These are phyloP conservation scores for Clupea harengus DNA, from an alignment of 2,113 vertebrate species.

Conservation along the genomic window DNA sequence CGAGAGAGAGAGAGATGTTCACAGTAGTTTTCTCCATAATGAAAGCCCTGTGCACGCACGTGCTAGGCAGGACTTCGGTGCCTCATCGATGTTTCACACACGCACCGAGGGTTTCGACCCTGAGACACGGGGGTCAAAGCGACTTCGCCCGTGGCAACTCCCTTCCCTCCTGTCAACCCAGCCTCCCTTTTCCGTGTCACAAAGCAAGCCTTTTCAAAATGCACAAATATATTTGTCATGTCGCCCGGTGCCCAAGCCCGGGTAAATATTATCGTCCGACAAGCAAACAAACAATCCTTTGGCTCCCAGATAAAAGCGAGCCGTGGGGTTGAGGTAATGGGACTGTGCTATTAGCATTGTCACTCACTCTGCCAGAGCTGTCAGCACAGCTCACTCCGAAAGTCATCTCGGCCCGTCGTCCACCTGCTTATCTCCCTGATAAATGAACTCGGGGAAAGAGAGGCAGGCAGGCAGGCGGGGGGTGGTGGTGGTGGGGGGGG, in stretches of 20 bases:
- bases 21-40: background rate
- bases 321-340: slow-evolving; percentile 73
- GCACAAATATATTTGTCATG: slow-evolving; percentile 72
- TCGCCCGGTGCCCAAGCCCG: slow-evolving; percentile 58
- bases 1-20: background rate
- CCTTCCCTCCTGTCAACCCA: slow-evolving; percentile 27
- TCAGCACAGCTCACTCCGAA: slow-evolving; percentile 74
- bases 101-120: background rate
- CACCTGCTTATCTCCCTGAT: slow-evolving; percentile 82
- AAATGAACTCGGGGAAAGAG: slow-evolving; percentile 72
- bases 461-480: background rate
- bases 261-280: slow-evolving; percentile 77
- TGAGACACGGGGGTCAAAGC: background rate
- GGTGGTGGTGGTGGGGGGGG: slow-evolving; percentile 44
- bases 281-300: slow-evolving; percentile 75
- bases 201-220: slow-evolving; percentile 53
- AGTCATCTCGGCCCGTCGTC: slow-evolving; percentile 75
- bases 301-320: slow-evolving; percentile 71
- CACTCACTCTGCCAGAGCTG: slow-evolving; percentile 82
- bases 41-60: background rate
- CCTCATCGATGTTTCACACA: background rate
- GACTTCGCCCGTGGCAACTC: background rate
- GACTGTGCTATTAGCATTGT: slow-evolving; percentile 85
- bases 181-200: slow-evolving; percentile 25
- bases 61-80: background rate